Base-by-base conservation (phyloP, 37 sponge, comb jelly and placozoan species). In the Halichondria panicea region DNA sequence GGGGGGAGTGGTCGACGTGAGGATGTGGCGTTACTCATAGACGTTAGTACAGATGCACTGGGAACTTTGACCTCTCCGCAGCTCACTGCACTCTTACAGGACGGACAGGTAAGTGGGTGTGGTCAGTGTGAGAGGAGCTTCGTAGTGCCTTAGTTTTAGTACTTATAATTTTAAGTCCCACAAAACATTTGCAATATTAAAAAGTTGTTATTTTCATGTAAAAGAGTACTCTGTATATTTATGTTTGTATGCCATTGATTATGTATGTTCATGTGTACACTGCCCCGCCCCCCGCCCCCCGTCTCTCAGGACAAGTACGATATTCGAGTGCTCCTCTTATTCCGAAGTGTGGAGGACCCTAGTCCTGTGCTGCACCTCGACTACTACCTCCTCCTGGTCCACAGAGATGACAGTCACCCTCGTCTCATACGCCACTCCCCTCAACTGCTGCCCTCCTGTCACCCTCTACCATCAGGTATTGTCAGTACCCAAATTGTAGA, bases 371-470 rank as follows among this genome's bases (percentile, higher is more conserved):
- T 28, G 30, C 76, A 63, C 28, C 71, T 85, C 0, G 37, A 43
- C 44, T 74, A 81, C 65, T 84, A 80, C 65, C 65, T 90, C 5
- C 34, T 90, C 24, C 33, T 90, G 34, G 78, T 81, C 25, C 60
- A 85, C 77, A 80, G 72, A 37, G 28, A 32, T 11, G 86, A 90
- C 53, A 3, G 12, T 12, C 85, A 77, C 44, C 91, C 91, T 46
- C 66, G 76, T n/a, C 72, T 76, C 28, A 73, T 85, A 28, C 7
- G 76, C 39, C 43, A 77, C 36, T 59, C 35, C 1, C 43, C 55
- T 7, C 39, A 60, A 5, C 22, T 24, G 9, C 8, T 30, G 1
- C 32, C 66, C 62, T 0, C 74, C 52, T 56, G 41, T 57, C 68
- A 66, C 43, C 67, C 78, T 27, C 68, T 68, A 18, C 43, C 78